A percentile compares a stretch with the other conserved stretches of the same genome.
Evolutionary conservation across 2,113 vertebrate genomes (phyloP).

Genomic region (Pygoscelis antarcticus): DNA sequence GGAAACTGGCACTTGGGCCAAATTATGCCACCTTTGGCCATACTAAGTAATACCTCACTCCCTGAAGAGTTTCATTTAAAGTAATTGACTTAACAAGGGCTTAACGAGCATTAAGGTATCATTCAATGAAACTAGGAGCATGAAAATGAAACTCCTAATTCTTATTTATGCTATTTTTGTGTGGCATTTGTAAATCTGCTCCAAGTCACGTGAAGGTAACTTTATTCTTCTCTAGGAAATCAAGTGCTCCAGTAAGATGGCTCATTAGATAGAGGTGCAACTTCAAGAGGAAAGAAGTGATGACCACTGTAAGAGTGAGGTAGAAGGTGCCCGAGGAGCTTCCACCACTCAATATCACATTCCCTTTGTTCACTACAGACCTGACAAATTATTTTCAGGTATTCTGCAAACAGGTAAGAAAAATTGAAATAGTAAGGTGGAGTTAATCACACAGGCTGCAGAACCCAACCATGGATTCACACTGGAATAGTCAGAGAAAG

Average conservation of each 20-base stretch:
- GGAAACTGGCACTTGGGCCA: neutral
- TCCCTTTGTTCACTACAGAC: neutral
- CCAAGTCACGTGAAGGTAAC: neutral
- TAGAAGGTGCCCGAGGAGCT: neutral
- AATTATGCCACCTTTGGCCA: neutral
- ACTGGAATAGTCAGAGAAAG: neutral
- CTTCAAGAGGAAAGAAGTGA: neutral
- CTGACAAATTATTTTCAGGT: neutral
- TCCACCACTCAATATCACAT: neutral
- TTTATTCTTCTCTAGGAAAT: neutral
- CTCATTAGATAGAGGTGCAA: neutral
- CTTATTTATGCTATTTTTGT: neutral
- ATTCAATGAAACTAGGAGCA: neutral
- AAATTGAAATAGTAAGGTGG: neutral
- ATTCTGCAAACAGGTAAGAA: neutral
- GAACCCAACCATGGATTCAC: neutral
- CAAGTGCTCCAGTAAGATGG: neutral
- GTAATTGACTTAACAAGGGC: neutral
- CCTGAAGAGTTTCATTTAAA: neutral
- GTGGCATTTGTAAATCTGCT: neutral
- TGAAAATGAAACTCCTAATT: neutral
- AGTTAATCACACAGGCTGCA: neutral
- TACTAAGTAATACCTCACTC: neutral
- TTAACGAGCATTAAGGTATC: neutral
- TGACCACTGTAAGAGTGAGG: neutral